phyloP scores from a whole-genome alignment of 2,797 vertebrate species.

The Acridotheres tristis region DNA sequence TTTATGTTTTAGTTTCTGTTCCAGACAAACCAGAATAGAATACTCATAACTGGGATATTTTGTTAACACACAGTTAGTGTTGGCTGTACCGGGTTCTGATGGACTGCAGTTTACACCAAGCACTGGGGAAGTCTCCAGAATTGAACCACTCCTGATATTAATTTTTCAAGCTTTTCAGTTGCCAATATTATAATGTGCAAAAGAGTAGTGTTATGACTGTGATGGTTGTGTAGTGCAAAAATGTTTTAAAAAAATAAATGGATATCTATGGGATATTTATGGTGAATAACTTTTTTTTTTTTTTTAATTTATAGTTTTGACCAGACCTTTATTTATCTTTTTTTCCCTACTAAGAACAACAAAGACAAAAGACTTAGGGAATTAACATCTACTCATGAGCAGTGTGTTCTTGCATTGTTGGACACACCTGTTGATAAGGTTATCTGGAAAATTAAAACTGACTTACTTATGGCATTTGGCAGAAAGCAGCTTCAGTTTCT shows the following conservation, averaged over 20 bases:
- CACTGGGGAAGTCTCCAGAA: not conserved
- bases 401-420: not conserved
- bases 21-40: not conserved
- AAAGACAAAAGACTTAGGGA: not conserved
- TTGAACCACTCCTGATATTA: not conserved
- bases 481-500: not conserved
- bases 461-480: not conserved
- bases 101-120: not conserved
- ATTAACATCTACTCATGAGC: not conserved
- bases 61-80: not conserved
- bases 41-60: not conserved
- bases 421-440: not conserved
- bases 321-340: not conserved
- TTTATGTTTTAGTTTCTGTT: not conserved
- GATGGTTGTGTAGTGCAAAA: not conserved
- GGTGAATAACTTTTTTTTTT: not conserved
- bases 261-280: not conserved
- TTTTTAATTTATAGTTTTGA: not conserved
- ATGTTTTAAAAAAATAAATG: not conserved
- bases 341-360: not conserved
- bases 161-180: not conserved
- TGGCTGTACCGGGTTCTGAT: not conserved
- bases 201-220: not conserved
- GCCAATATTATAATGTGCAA: not conserved
- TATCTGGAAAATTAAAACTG: not conserved